These are phyloP conservation scores for Gymnocephalus cernua DNA, from an alignment of 2,113 vertebrate species.

Conservation along the genomic window DNA sequence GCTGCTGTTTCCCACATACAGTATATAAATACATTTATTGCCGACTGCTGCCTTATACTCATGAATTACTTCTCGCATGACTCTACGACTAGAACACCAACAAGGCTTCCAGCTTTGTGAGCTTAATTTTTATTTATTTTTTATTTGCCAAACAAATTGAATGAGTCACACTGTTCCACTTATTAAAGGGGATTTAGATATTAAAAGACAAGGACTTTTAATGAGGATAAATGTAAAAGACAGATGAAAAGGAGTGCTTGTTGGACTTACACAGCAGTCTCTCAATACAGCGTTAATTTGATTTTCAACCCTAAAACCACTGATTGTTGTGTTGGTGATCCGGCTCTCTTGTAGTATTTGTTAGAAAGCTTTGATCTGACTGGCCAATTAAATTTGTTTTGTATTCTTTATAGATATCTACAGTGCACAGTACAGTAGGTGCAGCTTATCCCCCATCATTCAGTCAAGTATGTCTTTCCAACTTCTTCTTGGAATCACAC, in stretches of 20 bases:
- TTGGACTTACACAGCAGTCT: constrained; percentile 29
- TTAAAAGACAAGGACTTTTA: constrained; percentile 39
- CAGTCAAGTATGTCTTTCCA: not conserved
- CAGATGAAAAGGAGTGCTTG: constrained; percentile 49
- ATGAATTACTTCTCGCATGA: not conserved
- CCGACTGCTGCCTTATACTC: not conserved
- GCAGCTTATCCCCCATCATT: not conserved
- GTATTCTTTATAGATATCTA: constrained; percentile 16
- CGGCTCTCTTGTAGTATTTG: constrained; percentile 21
- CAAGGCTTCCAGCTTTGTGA: constrained; percentile 19
- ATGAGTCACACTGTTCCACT: constrained; percentile 19
- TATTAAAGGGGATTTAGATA: constrained; percentile 65
- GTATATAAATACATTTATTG: not conserved
- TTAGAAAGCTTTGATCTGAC: constrained; percentile 54
- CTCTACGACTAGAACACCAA: not conserved
- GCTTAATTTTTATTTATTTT: not conserved
- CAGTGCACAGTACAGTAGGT: not conserved
- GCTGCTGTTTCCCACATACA: not conserved
- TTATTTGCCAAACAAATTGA: constrained; percentile 17
- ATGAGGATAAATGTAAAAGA: constrained; percentile 39
- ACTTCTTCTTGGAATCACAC: not conserved
- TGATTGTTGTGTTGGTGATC: constrained; percentile 45
- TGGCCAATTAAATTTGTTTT: constrained; percentile 59
- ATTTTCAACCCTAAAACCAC: constrained; percentile 40
- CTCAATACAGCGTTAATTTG: constrained; percentile 44